Evolutionary conservation across 2,113 vertebrate genomes (phyloP), one percentile per base, ranked within the genome.

Genomic region (Amazona vittata): DNA sequence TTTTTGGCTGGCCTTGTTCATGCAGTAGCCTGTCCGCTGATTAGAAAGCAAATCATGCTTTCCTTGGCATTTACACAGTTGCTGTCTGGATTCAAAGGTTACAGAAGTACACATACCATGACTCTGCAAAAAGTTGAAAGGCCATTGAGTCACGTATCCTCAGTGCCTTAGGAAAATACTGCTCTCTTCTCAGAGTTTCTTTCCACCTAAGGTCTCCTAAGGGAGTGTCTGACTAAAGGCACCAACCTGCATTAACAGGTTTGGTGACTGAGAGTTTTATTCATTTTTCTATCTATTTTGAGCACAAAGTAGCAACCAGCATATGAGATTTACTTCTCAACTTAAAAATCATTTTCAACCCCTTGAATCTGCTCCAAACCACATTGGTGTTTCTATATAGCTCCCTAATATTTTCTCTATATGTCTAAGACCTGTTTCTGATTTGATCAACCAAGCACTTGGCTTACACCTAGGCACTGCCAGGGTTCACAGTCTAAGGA

Each of bases 21-120:
- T 69, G 59, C 73, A 84, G 73, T 46, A 90, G 39, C 12, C 64
- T 89, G 39, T 76, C 71, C 5, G 6, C 89, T 92, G 53, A 96
- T 91, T 94, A 93, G 94, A 97, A 96, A 96, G 31, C 77, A 93
- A 65, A 89, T 94, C 92, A 96, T 93, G 94, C 75, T 59, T 94
- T 92, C 57, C 17, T 93, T 88, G 83, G 86, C 82, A 91, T 95
- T 95, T 95, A 84, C 83, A 43, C 84, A 91, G 80, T 86, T 89
- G 80, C 86, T 96, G 71, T 91, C 92, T 95, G 70, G 76, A 94
- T 49, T 29, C 67, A 95, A 96, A 95, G 64, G 86, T 94, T 97
- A 90, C 43, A 41, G 59, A 94, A 97, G 86, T n/a, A 90, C 62
- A 69, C 11, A 5, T 18, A 94, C n/a, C 37, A 63, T 85, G 64